phyloP scores from a whole-genome alignment of 2,888 invertebrate genomes.

The Arenicola marina region DNA sequence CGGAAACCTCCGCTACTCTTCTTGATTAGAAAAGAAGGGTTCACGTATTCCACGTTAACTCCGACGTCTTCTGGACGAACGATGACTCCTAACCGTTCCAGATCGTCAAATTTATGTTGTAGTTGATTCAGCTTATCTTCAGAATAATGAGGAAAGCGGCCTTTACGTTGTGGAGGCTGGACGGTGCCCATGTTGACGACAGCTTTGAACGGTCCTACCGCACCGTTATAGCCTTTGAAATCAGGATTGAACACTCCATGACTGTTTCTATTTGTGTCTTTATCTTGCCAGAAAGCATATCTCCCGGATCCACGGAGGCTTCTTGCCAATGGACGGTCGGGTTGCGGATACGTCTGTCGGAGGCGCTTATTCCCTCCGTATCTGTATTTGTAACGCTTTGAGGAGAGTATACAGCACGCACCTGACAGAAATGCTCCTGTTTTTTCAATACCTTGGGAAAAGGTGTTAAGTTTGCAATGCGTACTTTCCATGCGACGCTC shows the following conservation, averaged over 20 bases:
- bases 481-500: not conserved
- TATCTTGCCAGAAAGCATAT: conserved; percentile 5
- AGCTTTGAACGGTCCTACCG: too few species aligned
- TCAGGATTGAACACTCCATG: too few species aligned
- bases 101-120: conserved; percentile 35
- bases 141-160: conserved; percentile 28
- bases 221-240: too few species aligned
- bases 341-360: too few species aligned
- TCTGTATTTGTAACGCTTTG: too few species aligned
- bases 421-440: conserved; percentile 2
- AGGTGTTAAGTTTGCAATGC: not conserved
- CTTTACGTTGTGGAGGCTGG: too few species aligned
- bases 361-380: too few species aligned
- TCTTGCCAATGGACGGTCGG: conserved; percentile 4
- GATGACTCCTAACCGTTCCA: conserved; percentile 35
- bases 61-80: conserved; percentile 28
- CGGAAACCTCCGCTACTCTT: conserved; percentile 22
- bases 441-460: not conserved
- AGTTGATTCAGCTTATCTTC: conserved; percentile 30
- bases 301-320: conserved; percentile 24
- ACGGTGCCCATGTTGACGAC: too few species aligned
- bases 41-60: conserved; percentile 10
- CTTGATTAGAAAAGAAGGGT: conserved; percentile 2
- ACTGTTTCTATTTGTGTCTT: conserved; percentile 14
- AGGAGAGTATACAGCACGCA: not conserved